Evolutionary conservation across 2,888 invertebrate genomes (phyloP), one percentile per base, ranked within the genome.

Genomic region (Lithodes maja): DNA sequence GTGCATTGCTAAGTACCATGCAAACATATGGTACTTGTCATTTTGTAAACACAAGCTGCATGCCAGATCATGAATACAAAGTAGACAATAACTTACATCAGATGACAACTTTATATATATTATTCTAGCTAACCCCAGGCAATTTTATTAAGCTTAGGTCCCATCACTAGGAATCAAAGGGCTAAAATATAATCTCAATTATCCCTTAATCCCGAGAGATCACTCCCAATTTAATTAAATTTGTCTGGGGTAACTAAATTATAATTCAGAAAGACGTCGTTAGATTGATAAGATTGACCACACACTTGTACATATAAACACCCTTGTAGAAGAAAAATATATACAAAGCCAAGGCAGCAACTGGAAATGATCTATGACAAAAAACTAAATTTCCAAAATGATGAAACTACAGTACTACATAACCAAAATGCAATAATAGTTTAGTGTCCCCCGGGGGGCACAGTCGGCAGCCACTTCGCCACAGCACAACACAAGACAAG

Each of bases 261-360:
- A 33, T 33, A 33, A 33, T 33, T 33, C 33, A 33, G 33, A 33
- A 33, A 33, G 33, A 33, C 33, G 33, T 33, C 33, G 0, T 33
- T 33, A 33, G 33, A 33, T 33, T 33, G 33, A 33, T 33, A 33
- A 33, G 33, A 33, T 33, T 33, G 33, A 33, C 33, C 17, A 75
- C 9, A 52, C 17, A 9, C 49, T n/a, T 12, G 80, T 69, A 80
- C 33, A 86, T 86, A 80, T 86, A 86, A 49, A 85, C 78, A 61
- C 78, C 79, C 68, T 81, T 86, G 54, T 86, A 80, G 68, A 53
- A 15, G 69, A 75, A 79, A 79, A 53, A 79, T 75, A 69, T 85
- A 69, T 79, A 85, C 69, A 85, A 85, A 85, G 85, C 85, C 85
- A 85, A 85, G 85, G 85, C 85, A 85, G 85, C 85, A 79, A 85